Conservation (phyloP, 2,888 invertebrate genomes). For the Phyllotreta striolata region DNA sequence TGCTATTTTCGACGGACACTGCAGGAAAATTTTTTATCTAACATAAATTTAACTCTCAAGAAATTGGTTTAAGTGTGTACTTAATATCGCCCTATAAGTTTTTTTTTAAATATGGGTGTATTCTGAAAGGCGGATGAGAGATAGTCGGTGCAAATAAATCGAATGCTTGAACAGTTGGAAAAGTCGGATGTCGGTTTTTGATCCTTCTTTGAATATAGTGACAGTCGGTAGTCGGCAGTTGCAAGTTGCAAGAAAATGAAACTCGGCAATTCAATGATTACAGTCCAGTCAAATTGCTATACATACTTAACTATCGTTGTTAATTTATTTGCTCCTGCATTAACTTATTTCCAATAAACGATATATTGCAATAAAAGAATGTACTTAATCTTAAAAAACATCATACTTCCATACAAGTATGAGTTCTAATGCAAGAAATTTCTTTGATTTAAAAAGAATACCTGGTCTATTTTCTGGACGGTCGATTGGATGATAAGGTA, state of each 20-base stretch:
- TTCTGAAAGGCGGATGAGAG: slow-evolving; percentile 44
- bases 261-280: slow-evolving; percentile 29
- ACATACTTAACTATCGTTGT: background rate
- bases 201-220: slow-evolving; percentile 38
- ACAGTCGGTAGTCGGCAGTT: slow-evolving; percentile 48
- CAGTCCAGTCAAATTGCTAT: slow-evolving; percentile 11
- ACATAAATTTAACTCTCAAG: background rate
- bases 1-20: slow-evolving; percentile 14
- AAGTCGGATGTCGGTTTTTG: slow-evolving; percentile 36
- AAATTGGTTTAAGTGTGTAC: too few relatives aligned
- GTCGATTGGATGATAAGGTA: slow-evolving; percentile 61
- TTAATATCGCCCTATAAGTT: background rate
- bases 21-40: background rate
- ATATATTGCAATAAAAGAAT: background rate
- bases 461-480: slow-evolving; percentile 44
- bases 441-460: background rate
- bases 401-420: background rate
- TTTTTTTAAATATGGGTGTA: slow-evolving; percentile 33
- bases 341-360: background rate
- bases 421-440: background rate
- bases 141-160: slow-evolving; percentile 43
- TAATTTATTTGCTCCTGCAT: background rate
- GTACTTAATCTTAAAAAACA: background rate
- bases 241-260: slow-evolving; percentile 42
- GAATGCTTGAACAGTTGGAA: slow-evolving; percentile 38